Base-by-base conservation (phyloP, 1,140 invertebrate species). In the Drosophila ficusphila region DNA sequence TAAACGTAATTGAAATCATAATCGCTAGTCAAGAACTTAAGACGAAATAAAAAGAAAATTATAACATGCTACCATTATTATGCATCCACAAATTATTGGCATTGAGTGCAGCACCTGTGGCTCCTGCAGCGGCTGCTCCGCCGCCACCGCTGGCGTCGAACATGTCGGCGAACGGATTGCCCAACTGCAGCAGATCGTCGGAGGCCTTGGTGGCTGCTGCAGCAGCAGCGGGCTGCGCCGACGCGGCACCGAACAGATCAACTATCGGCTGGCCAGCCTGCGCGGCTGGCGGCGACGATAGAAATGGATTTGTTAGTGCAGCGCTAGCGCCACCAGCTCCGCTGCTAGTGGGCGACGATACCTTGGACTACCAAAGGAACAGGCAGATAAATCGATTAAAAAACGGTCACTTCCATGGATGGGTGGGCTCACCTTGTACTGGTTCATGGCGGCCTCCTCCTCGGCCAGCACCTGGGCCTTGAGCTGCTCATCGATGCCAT, bases 371-470 rank as follows among this genome's bases (percentile, higher is more conserved):
- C 39, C 92, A 88, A 46, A 19, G 6, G 11, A 47, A 36, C 54
- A n/a, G 58, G 42, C 36, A 61, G 2, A 42, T 7, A 47, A 48
- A 69, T 79, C 23, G 12, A 75, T 69, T 60, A 74, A 52, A 42
- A 36, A 38, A 5, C 23, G 14, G 34, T 29, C 48, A 48, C 23
- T 12, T 44, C 18, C 41, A 18, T 1, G 1, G 1, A 12, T 12
- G 4, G 4, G 16, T 8, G 3, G 29, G 79, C 85, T 91, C 93
- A 98, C 97, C 95, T 98, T 99, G 86, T 98, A 97, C 91, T 98
- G 97, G 92, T 97, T 98, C 93, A 99, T 96, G 27, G 96, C 96
- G 23, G 97, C 97, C 92, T 98, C 97, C 92, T 99, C 98, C 91
- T 99, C 98, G 41, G 98, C 98, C 23, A 99, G 92, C 27, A 96